Percentiles rank a stretch among this genome's conserved stretches.
Evolutionary conservation across 2,113 vertebrate genomes (phyloP).

Genomic region (Ascaphus truei): DNA sequence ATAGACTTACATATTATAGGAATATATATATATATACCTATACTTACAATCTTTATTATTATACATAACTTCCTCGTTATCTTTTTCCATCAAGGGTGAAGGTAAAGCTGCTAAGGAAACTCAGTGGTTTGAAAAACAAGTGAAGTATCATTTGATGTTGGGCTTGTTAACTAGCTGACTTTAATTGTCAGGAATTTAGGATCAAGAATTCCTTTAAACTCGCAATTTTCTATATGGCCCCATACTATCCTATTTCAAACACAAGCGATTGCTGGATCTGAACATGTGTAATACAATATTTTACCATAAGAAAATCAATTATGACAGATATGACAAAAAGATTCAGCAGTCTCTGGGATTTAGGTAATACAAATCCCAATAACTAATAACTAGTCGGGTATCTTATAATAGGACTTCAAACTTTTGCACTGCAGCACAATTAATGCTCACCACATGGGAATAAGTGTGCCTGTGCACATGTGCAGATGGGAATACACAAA

Average conservation of each 20-base stretch:
- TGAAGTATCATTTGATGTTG: too few relatives aligned
- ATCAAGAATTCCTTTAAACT: background rate
- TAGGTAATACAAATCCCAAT: conserved; percentile 14
- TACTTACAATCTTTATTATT: too few relatives aligned
- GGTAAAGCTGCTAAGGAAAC: too few relatives aligned
- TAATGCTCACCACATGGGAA: background rate
- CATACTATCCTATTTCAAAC: too few relatives aligned
- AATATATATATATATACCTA: too few relatives aligned
- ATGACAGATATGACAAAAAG: conserved; percentile 17
- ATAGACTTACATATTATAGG: too few relatives aligned
- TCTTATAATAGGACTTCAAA: conserved; percentile 5
- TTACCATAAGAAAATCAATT: background rate
- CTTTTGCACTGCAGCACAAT: background rate
- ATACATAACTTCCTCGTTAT: too few relatives aligned
- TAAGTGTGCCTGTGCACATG: conserved; percentile 10
- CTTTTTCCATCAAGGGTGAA: too few relatives aligned
- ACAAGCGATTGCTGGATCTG: background rate
- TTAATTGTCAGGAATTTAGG: background rate
- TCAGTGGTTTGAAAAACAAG: too few relatives aligned
- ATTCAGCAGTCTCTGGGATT: conserved; percentile 7
- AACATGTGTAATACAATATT: background rate
- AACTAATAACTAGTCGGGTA: conserved; percentile 3
- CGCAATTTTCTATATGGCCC: too few relatives aligned
- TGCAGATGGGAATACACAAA: conserved; percentile 18
- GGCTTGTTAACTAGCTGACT: background rate